Base-by-base conservation (phyloP, 1,140 invertebrate genomes). In the Drosophila sturtevanti region DNA sequence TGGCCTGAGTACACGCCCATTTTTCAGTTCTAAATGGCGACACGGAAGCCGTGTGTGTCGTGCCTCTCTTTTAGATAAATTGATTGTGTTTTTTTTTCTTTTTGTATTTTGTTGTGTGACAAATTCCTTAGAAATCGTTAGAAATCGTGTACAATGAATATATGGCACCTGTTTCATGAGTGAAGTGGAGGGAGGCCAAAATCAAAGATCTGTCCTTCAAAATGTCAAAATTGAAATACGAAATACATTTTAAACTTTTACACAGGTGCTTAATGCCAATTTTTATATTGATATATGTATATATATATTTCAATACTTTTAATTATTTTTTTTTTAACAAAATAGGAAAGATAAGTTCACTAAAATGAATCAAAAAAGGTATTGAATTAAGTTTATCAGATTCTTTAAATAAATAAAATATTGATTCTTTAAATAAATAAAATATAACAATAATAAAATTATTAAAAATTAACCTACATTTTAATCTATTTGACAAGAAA, bases 41-140 rank as follows among this genome's bases (percentile, higher is more conserved):
- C 81, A 73, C 81, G 81, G 81, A 85, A 87, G 61, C 70, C 41
- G n/a, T 9, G 18, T 18, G 41, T 72, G 81, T 59, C 82, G 74
- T 69, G 74, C 78, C 81, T 48, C 76, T 62, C 74, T 48, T 75
- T 75, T 77, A 37, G 61, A 56, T 61, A 61, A 52, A 52, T 72
- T 18, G 41, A 67, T 37, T n/a, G 48, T 6, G 5, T 24, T 1
- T 31, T 31, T 31, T 31, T 31, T 31, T 3, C 27, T 31, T 6
- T 51, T 24, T 12, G 16, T 6, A 18, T 31, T 31, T 6, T 21
- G 12, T 41, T 21, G 16, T 34, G 27, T 3, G 18, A 35, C 41
- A 48, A 48, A 48, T 48, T 48, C 41, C 41, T 48, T 11, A 48
- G 41, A 48, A 48, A 48, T 48, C 41, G 10, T 48, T 48, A 48